Base-by-base conservation (phyloP, 1,140 invertebrate genomes). In the Drosophila aff. region DNA sequence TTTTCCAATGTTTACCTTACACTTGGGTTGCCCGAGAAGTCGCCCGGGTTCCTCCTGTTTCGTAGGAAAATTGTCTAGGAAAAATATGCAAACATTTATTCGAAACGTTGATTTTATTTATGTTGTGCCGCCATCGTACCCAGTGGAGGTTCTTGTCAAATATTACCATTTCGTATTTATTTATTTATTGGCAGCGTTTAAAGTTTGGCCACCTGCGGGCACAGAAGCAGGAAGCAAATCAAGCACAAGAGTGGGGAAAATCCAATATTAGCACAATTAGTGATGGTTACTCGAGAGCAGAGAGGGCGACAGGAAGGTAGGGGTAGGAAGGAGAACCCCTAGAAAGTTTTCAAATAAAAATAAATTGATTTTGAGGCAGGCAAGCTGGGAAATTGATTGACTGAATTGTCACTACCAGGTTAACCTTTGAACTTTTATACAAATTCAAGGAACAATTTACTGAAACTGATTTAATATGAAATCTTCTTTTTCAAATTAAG, bases 11-110 rank as follows among this genome's bases (percentile, higher is more conserved):
- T 72, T 79, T 79, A 79, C 76, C 52, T 79, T 79, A 53, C 63
- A 77, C 75, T 78, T 62, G 57, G 41, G 16, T 10, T n/a, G 36
- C 44, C 49, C 55, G 57, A 57, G 50, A 50, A 53, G 49, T 18
- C 28, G 33, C 23, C 64, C 62, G 31, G 66, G 61, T 60, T 76
- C 26, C 47, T n/a, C 72, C 71, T 89, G 78, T 82, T 86, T 33
- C 28, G 10, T 2, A 13, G 75, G 49, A 86, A 57, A 85, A 63
- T 81, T 76, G 84, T 89, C 83, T 89, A 87, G 77, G 73, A 87
- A 87, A 74, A 84, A 87, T 90, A 89, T 89, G 84, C 85, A 89
- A 89, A 89, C 85, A 84, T 89, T 89, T 90, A 89, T 90, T 89
- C 55, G 85, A 84, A 57, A 89, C 81, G 85, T 89, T 90, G 84